Evolutionary conservation across 1,140 invertebrate genomes (phyloP), one percentile per base, ranked within the genome.

Genomic region (Penaeus vannamei): DNA sequence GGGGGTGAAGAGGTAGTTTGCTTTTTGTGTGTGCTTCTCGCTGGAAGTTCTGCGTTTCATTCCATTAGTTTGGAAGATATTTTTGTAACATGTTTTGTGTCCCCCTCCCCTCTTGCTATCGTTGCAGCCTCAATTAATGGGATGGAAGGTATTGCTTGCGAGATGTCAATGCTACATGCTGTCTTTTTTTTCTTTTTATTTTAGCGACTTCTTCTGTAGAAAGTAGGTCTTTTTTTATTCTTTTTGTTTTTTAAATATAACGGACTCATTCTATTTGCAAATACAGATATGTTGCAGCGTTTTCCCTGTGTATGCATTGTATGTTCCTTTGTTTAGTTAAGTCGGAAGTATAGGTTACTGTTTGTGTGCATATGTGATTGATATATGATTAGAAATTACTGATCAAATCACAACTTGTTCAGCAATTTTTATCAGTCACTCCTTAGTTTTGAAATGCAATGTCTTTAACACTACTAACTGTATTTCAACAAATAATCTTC

Each of bases 11-110:
- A 79, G 85, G 32, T 86, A 62, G 85, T 86, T 77, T 64, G 85
- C 85, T 86, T 86, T 46, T 32, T 62, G 60, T 86, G 85, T 79
- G 85, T 79, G 85, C 85, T 86, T 86, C 46, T 77, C 62, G 83
- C 36, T 85, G 59, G 83, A n/a, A 85, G 83, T 42, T n/a, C 29
- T 69, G 36, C 83, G 42, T 42, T 69, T 42, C 83, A 85, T 26
- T 85, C 22, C 83, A 85, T 62, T n/a, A 72, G 59, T 36, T 85
- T 85, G 23, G 83, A 66, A 85, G 62, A 85, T 42, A 85, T 29
- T 20, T 26, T 29, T 84, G 76, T 42, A 79, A 36, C 76, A 29
- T 79, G 29, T 14, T 53, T 53, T 53, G 46, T 53, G 3, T 53
- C 46, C 46, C 46, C 46, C 46, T 14, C 46, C 46, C 46, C 46